A percentile compares a stretch with the other conserved stretches of the same genome.
Conservation (phyloP, 1,140 invertebrate genomes). For the Caenorhabditis remanei region DNA sequence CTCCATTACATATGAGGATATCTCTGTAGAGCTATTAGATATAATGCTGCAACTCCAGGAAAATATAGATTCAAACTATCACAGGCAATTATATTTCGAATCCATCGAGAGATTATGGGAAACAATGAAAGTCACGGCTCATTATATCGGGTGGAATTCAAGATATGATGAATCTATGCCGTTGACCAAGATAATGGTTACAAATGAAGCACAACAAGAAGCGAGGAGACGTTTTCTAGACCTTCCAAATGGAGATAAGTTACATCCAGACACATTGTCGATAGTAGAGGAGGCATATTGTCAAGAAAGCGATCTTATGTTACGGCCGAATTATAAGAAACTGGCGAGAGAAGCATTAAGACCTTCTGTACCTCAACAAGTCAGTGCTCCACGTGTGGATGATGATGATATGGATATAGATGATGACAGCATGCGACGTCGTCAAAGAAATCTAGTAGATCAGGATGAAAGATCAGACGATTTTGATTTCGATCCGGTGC, state of each 20-base stretch:
- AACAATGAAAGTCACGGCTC: neutral
- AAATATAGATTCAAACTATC: too few relatives aligned
- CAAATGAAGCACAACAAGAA: neutral
- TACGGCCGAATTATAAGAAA: neutral
- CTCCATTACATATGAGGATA: too few relatives aligned
- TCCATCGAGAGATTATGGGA: neutral
- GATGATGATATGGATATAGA: neutral
- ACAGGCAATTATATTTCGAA: too few relatives aligned
- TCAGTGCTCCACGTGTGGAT: neutral
- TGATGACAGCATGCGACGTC: too few relatives aligned
- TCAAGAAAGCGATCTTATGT: neutral
- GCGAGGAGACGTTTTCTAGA: neutral
- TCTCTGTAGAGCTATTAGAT: too few relatives aligned
- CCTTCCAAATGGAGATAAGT: neutral
- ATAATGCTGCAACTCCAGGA: too few relatives aligned
- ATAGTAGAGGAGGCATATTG: neutral
- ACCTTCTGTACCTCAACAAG: too few relatives aligned
- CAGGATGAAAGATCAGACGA: too few relatives aligned
- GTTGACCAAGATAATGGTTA: neutral
- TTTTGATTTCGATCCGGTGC: too few relatives aligned
- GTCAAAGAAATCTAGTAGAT: neutral
- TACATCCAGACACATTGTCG: neutral
- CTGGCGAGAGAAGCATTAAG: neutral
- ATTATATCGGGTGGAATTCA: constrained; percentile 11
- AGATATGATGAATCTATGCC: neutral